Evolutionary conservation across 1,140 invertebrate genomes (phyloP).

Genomic region (Heliconius himera): DNA sequence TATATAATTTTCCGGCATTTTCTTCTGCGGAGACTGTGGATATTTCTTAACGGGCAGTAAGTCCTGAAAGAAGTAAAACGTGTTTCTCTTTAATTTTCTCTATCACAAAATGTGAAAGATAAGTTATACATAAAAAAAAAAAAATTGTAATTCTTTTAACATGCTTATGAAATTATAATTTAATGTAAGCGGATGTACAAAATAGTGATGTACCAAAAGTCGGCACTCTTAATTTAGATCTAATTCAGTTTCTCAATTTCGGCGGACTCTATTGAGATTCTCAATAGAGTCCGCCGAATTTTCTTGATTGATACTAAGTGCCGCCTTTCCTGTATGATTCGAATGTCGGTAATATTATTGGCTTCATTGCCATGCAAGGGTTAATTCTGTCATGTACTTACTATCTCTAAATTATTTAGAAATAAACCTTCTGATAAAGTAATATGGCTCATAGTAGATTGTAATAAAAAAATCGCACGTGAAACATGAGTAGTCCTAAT

Average conservation of each 20-base stretch:
- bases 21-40: no score
- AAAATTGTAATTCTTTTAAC: no score
- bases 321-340: conserved; percentile 38
- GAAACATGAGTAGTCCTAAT: conserved; percentile 1
- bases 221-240: background rate
- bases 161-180: no score
- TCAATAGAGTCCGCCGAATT: conserved; percentile 30
- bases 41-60: no score
- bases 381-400: conserved; percentile 25
- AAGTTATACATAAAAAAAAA: no score
- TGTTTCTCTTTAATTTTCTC: no score
- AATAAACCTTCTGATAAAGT: background rate
- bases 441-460: conserved; percentile 5
- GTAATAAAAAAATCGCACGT: background rate
- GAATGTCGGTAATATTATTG: conserved; percentile 25
- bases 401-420: conserved; percentile 7
- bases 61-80: no score
- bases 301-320: conserved; percentile 40
- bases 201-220: background rate
- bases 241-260: background rate
- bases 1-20: no score
- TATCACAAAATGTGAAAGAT: no score
- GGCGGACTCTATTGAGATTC: background rate
- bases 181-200: background rate
- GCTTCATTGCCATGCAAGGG: conserved; percentile 26